Evolutionary conservation across 2,113 vertebrate genomes (phyloP).

Genomic region (Tautogolabrus adspersus): DNA sequence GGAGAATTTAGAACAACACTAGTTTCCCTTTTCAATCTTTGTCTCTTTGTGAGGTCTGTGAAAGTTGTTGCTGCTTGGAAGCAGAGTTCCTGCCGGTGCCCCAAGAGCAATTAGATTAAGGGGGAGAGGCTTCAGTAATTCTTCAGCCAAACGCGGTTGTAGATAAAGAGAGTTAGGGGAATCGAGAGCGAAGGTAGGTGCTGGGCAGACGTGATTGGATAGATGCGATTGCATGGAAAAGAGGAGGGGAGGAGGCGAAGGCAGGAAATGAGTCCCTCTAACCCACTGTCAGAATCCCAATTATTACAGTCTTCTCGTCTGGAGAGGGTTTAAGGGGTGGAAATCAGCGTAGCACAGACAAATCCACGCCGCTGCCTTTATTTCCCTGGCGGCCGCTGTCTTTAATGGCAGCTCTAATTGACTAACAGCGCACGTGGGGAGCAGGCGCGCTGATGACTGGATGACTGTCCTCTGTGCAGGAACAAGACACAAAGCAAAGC

Average conservation of each 20-base stretch:
- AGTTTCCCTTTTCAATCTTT: slow-evolving; percentile 2
- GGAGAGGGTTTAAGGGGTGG: slow-evolving; percentile 72
- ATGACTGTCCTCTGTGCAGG: slow-evolving; percentile 65
- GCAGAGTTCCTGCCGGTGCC: slow-evolving; percentile 42
- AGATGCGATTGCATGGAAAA: slow-evolving; percentile 64
- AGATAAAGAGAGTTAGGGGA: slow-evolving; percentile 66
- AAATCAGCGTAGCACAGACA: slow-evolving; percentile 69
- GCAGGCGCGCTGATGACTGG: slow-evolving; percentile 59
- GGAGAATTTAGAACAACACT: slow-evolving; percentile 7
- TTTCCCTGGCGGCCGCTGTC: slow-evolving; percentile 75
- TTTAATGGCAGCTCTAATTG: slow-evolving; percentile 82
- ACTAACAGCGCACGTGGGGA: slow-evolving; percentile 70
- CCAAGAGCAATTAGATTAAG: slow-evolving; percentile 67
- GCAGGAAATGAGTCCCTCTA: slow-evolving; percentile 68
- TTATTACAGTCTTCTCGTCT: slow-evolving; percentile 73
- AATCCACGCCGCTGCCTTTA: slow-evolving; percentile 66
- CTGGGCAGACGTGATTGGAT: slow-evolving; percentile 58
- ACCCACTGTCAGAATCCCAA: slow-evolving; percentile 74
- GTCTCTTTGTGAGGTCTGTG: slow-evolving; percentile 23
- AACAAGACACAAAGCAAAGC: slow-evolving; percentile 68
- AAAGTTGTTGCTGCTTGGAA: slow-evolving; percentile 25
- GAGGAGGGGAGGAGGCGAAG: slow-evolving; percentile 45
- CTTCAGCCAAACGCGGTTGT: slow-evolving; percentile 51
- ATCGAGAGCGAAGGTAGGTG: slow-evolving; percentile 58
- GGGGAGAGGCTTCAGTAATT: slow-evolving; percentile 61